Base-by-base conservation (phyloP, 37 sponge, comb jelly and placozoan species). In the Chondrosia reniformis region DNA sequence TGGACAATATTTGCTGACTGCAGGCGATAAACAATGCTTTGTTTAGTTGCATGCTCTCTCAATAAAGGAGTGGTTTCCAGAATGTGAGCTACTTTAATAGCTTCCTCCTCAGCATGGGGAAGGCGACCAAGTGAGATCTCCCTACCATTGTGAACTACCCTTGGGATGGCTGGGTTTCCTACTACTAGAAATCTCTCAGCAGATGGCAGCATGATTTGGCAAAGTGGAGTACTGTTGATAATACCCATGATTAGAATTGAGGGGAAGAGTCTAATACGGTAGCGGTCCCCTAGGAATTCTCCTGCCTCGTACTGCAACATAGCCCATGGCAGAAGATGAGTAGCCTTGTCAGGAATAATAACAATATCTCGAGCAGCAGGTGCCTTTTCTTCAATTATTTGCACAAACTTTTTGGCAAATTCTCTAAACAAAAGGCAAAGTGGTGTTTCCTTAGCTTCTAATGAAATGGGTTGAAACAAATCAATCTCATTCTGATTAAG, bases 211-310 rank as follows among this genome's bases (percentile, higher is more conserved):
- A 49, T 21, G 36, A 90, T 85, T 2, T 58, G 52, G 7, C 45
- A 45, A 31, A 64, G 31, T 27, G 89, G 84, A n/a, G 77, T 46
- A 52, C 79, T 75, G 33, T 36, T n/a, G 34, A 89, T 45, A 33
- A 89, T 59, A 17, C 89, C 89, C 77, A 89, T 76, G 32, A 80
- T 76, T 40, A 90, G 87, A 13, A 90, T 24, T 13, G 91, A 90
- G 42, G 82, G 86, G 82, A 85, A 81, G 56, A 46, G 44, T 9
- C 83, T 75, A 45, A 90, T 75, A 15, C 80, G 75, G 31, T 61
- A 67, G 17, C 44, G 34, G 41, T 90, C 91, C 36, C 91, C 91
- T 0, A 90, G 76, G 45, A 90, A 90, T 46, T 83, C 7, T 2
- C 38, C 30, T 33, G 27, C 42, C 1, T 33, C 25, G 39, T 83